A percentile compares a stretch with the other conserved stretches of the same genome.
These are phyloP conservation scores for Cheilosia variabilis DNA, from an alignment of 2,888 invertebrate species.

Conservation along the genomic window DNA sequence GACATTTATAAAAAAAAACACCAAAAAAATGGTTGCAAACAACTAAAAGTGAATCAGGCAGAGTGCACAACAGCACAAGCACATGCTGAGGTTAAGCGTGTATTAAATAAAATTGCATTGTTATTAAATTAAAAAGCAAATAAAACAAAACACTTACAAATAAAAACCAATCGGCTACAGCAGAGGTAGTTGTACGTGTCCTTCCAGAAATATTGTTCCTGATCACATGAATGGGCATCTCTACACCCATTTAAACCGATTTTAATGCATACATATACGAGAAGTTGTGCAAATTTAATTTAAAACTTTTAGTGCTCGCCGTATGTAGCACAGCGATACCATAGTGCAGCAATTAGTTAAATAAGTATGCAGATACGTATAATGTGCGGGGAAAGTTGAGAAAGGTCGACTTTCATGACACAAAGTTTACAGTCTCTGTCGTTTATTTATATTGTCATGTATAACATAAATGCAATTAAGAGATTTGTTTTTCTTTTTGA, in stretches of 20 bases:
- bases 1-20: too few species aligned
- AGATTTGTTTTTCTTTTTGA: too few species aligned
- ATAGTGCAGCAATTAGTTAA: constrained; percentile 1
- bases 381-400: neutral
- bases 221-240: constrained; percentile 76
- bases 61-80: neutral
- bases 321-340: neutral
- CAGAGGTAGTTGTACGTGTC: constrained; percentile 77
- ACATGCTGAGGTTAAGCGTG: constrained; percentile 19
- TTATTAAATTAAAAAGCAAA: constrained; percentile 27
- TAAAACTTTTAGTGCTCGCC: neutral
- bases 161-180: constrained; percentile 81
- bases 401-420: too few species aligned
- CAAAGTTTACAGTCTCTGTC: too few species aligned
- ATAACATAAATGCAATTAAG: too few species aligned
- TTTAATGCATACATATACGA: constrained; percentile 22
- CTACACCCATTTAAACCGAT: constrained; percentile 34
- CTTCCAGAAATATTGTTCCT: constrained; percentile 76
- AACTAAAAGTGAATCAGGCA: neutral
- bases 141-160: constrained; percentile 80
- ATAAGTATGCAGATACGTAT: constrained; percentile 4
- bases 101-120: constrained; percentile 51
- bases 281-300: neutral
- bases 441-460: too few species aligned
- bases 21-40: neutral